phyloP scores from a whole-genome alignment of 2,888 invertebrate genomes.

The Lumbricus terrestris region DNA sequence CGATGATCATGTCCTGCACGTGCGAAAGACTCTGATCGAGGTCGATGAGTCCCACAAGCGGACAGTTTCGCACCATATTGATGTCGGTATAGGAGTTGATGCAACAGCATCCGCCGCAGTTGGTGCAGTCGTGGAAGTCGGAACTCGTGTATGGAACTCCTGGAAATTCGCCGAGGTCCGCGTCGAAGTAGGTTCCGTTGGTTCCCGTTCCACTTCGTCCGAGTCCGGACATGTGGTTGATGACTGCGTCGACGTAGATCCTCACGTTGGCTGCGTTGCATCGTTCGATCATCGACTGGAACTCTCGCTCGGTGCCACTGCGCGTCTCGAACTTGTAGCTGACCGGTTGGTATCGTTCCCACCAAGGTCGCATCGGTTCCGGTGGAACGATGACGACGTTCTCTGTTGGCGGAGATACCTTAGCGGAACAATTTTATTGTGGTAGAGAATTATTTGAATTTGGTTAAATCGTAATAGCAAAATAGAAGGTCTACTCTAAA shows the following conservation, averaged over 20 bases:
- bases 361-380: constrained; percentile 48
- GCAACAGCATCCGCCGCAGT: constrained; percentile 45
- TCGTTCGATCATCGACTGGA: constrained; percentile 47
- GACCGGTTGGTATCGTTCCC: constrained; percentile 53
- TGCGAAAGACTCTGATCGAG: constrained; percentile 70
- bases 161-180: constrained; percentile 45
- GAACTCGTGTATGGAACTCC: constrained; percentile 58
- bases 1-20: constrained; percentile 69
- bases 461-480: no score
- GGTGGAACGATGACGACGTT: constrained; percentile 41
- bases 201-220: constrained; percentile 55
- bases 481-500: no score
- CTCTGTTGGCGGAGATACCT: constrained; percentile 51
- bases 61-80: constrained; percentile 67
- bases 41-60: constrained; percentile 73
- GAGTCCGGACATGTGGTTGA: constrained; percentile 82
- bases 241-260: constrained; percentile 75
- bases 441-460: no score
- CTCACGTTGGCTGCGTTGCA: constrained; percentile 58
- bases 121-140: constrained; percentile 68
- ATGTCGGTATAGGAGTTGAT: constrained; percentile 38
- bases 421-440: background rate
- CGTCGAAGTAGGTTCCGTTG: constrained; percentile 66
- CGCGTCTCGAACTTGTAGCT: constrained; percentile 48
- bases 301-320: constrained; percentile 47